These are phyloP conservation scores for Conus canariensis DNA, from an alignment of 2,888 invertebrate species.

Conservation along the genomic window DNA sequence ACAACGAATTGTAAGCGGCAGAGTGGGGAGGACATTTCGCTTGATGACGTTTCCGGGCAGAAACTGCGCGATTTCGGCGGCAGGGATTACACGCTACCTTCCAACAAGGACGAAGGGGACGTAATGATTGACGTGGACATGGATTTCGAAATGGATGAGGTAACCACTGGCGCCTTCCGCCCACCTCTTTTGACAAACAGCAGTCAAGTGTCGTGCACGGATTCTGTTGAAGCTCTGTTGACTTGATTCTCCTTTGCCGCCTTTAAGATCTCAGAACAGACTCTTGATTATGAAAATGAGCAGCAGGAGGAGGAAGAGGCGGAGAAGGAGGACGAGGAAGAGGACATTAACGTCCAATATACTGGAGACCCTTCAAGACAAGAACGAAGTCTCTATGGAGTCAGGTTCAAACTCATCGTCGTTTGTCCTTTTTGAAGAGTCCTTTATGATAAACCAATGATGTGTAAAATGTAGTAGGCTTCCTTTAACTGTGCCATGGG, in stretches of 20 bases:
- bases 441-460: too few species aligned
- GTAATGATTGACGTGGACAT: slow-evolving; percentile 31
- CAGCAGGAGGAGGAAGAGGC: neutral
- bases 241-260: too few species aligned
- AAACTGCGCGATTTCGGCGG: neutral
- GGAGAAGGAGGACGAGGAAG: neutral
- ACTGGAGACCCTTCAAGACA: too few species aligned
- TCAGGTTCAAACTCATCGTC: too few species aligned
- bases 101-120: slow-evolving; percentile 7
- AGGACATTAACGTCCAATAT: too few species aligned
- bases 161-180: neutral
- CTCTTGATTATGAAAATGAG: neutral
- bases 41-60: neutral
- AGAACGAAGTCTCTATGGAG: too few species aligned
- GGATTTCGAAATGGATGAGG: slow-evolving; percentile 38
- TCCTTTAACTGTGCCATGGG: too few species aligned
- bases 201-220: slow-evolving; percentile 34
- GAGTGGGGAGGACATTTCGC: neutral
- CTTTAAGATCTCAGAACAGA: too few species aligned
- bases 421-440: too few species aligned
- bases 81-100: slow-evolving; percentile 20
- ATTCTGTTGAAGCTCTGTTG: slow-evolving; percentile 16
- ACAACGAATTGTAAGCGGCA: too few species aligned
- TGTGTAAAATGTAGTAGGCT: too few species aligned
- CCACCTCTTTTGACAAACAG: neutral